A percentile compares a stretch with the other conserved stretches of the same genome.
Evolutionary conservation across 2,888 invertebrate genomes (phyloP).

Genomic region (Platycheirus rosarum): DNA sequence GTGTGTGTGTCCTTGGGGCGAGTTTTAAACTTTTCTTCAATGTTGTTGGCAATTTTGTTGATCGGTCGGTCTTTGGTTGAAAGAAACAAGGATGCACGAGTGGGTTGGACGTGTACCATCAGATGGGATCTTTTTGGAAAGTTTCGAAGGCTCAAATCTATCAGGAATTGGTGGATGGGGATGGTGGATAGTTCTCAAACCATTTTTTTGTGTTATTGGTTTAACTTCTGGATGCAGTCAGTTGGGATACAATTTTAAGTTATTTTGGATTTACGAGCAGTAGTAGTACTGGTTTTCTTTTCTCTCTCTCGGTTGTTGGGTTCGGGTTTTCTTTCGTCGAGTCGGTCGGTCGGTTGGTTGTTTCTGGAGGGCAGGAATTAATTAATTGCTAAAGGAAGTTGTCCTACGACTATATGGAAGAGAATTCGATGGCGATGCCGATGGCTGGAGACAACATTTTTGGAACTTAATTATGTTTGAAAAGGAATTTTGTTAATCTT

Average conservation of each 20-base stretch:
- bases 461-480: conserved; percentile 42
- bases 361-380: conserved; percentile 60
- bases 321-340: background rate
- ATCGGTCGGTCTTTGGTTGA: conserved; percentile 41
- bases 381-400: conserved; percentile 62
- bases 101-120: conserved; percentile 7
- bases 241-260: conserved; percentile 62
- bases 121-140: conserved; percentile 31
- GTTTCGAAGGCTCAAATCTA: conserved; percentile 29
- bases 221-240: conserved; percentile 71
- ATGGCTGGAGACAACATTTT: conserved; percentile 48
- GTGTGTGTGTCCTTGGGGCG: conserved; percentile 63
- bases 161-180: background rate
- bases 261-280: conserved; percentile 49
- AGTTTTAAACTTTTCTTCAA: conserved; percentile 64
- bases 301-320: conserved; percentile 4
- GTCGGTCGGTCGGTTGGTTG: background rate
- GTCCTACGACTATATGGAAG: conserved; percentile 12
- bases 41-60: conserved; percentile 53
- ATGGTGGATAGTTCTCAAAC: background rate
- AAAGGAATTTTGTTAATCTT: conserved; percentile 54
- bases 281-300: conserved; percentile 31
- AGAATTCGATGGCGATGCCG: conserved; percentile 21
- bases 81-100: background rate
- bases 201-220: conserved; percentile 56